Evolutionary conservation across 2,797 vertebrate genomes (phyloP), one percentile per base, ranked within the genome.

Genomic region (Sebastes variabilis): DNA sequence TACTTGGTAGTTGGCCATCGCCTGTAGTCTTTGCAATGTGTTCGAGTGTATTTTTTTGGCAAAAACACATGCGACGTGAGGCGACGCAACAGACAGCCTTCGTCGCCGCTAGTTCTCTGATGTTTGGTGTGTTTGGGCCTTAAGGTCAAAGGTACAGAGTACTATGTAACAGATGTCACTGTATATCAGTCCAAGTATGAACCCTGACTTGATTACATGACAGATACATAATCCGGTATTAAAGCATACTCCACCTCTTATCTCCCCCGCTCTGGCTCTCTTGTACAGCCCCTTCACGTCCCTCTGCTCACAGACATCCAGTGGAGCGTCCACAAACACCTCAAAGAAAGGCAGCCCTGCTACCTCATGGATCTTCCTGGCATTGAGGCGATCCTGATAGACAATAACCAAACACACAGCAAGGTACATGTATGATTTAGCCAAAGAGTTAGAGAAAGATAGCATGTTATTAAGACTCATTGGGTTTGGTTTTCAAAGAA

Each of bases 251-350:
- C 8, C 52, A 98, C 99, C 99, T 98, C 96, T 97, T 90, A 99
- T 99, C 94, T 99, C 98, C 72, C 99, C 99, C 4, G 98, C 99
- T 90, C 99, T 95, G 64, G 99, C 99, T 92, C 96, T 97, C 93
- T 99, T 99, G 91, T 99, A 99, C 32, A 99, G 96, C 9, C 99
- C 99, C 89, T 99, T 99, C 73, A 97, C 99, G 55, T 99, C 98
- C 87, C 99, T 96, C 93, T 99, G 97, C 84, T 99, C 99, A 82
- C 99, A 99, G 52, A 99, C 98, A 13, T 99, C 96, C 87, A 99
- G 89, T 0, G 99, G 99, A 24, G 99, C 99, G 36, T 99, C 99
- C 46, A 99, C 97, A 93, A 99, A 99, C 18, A 99, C 98, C 93
- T 99, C 99, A 79, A 99, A 99, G 89, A 99, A 99, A 3, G 99